Conservation (phyloP, 2,113 vertebrate species). For the Urocolius indicus region DNA sequence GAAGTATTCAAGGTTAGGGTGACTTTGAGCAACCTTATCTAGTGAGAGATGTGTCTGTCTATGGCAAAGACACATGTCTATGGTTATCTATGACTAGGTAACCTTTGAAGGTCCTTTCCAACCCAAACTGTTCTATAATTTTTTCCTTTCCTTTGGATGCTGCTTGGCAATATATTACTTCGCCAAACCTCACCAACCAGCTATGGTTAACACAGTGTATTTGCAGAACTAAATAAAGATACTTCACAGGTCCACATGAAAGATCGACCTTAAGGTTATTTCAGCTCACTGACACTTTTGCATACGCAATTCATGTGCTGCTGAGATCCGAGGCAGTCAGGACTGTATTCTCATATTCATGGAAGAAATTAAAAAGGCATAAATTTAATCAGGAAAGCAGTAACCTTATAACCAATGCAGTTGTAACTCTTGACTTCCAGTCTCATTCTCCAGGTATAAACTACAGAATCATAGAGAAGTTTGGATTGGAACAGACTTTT, state of each 20-base stretch:
- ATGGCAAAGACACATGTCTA: rapidly evolving
- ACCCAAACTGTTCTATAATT: background rate
- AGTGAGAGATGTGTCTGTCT: background rate
- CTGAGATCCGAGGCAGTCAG: background rate
- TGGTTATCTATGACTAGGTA: no score
- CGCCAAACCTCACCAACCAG: background rate
- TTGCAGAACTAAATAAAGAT: background rate
- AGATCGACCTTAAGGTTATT: background rate
- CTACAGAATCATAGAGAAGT: background rate
- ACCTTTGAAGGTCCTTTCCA: background rate
- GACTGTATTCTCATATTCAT: background rate
- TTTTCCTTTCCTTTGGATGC: background rate
- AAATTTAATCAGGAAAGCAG: background rate
- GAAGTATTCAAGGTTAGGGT: background rate
- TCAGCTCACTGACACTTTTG: background rate
- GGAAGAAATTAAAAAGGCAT: background rate
- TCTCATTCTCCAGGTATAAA: background rate
- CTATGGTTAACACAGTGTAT: background rate
- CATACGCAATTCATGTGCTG: background rate
- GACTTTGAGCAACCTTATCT: background rate
- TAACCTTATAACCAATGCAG: background rate
- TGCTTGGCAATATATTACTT: background rate
- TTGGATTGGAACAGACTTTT: background rate
- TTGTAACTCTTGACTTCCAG: background rate
- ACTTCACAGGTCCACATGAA: background rate